Evolutionary conservation across 1,140 invertebrate species (phyloP), one percentile per base, ranked within the genome.

Genomic region (Adoxophyes honmai): DNA sequence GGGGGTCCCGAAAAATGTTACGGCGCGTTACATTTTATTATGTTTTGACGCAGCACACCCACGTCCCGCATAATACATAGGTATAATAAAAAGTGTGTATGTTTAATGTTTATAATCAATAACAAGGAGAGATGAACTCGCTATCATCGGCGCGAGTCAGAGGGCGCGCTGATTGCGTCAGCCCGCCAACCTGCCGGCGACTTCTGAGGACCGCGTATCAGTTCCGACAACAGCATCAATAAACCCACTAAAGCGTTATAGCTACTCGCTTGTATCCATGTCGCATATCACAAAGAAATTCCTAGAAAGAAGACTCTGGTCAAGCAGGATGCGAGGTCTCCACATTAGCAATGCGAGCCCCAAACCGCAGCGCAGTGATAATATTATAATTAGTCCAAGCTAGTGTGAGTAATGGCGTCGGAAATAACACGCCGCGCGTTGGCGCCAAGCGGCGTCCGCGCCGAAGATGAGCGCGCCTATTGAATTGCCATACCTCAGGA

Each of bases 341-440:
- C 90, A 56, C 73, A 71, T 90, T 56, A 81, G 78, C 59, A 68
- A 74, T 71, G 70, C 64, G 70, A 69, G 75, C 69, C 73, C 66
- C 62, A 78, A 81, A 65, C 78, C 42, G 42, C 42, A 48, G 42
- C 42, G 21, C 42, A 48, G 42, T 28, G 42, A 48, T 48, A 48
- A 89, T 78, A 86, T 87, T 83, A 81, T 78, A 78, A 86, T 80
- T 89, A 88, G 73, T 89, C 83, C 65, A 80, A 85, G 69, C 82
- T 81, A 67, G 78, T 80, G 64, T 88, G 85, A 88, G 82, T 85
- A 86, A 88, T 85, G 83, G 81, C 74, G 80, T 86, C 75, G 80
- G 83, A 89, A 89, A 86, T 82, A 81, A 78, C 78, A 73, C 73
- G 64, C 72, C 71, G 73, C 69, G 75, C 70, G 75, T 85, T 83